Evolutionary conservation across 1,140 invertebrate genomes (phyloP).

Genomic region (Antheraea mylitta): DNA sequence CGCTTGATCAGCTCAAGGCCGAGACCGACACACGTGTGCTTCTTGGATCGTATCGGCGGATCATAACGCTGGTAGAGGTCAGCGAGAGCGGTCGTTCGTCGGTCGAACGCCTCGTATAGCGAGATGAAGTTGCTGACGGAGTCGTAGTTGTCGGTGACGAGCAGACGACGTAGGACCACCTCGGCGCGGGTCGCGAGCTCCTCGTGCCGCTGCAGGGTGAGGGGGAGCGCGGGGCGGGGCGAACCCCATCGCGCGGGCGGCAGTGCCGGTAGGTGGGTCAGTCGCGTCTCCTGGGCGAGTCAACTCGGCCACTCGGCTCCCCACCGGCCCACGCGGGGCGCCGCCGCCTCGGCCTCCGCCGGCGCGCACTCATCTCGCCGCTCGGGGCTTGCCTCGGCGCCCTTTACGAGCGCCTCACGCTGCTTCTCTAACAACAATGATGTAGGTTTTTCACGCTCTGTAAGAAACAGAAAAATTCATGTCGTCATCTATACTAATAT

Average conservation of each 20-base stretch:
- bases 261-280: constrained; percentile 51
- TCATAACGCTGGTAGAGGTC: constrained; percentile 79
- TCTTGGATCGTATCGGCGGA: constrained; percentile 86
- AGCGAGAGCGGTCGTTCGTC: constrained; percentile 45
- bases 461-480: constrained; percentile 14
- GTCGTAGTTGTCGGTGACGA: constrained; percentile 91
- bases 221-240: constrained; percentile 80
- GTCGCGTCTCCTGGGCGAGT: constrained; percentile 84
- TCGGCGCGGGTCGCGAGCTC: constrained; percentile 88
- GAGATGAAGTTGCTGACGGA: constrained; percentile 91
- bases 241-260: constrained; percentile 79
- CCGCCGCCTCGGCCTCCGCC: constrained; percentile 60
- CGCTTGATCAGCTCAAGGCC: constrained; percentile 87
- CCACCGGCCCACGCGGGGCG: constrained; percentile 90
- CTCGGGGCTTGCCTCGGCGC: constrained; percentile 64
- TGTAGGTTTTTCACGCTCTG: constrained; percentile 84
- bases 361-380: constrained; percentile 56
- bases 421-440: constrained; percentile 79
- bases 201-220: constrained; percentile 84
- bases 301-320: constrained; percentile 95
- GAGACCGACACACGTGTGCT: constrained; percentile 93
- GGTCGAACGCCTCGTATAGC: constrained; percentile 85
- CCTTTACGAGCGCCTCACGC: constrained; percentile 72
- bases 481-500: no score
- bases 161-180: constrained; percentile 85